These are phyloP conservation scores for Aselliscus stoliczkanus DNA, from an alignment of 2,797 vertebrate species.

Conservation along the genomic window DNA sequence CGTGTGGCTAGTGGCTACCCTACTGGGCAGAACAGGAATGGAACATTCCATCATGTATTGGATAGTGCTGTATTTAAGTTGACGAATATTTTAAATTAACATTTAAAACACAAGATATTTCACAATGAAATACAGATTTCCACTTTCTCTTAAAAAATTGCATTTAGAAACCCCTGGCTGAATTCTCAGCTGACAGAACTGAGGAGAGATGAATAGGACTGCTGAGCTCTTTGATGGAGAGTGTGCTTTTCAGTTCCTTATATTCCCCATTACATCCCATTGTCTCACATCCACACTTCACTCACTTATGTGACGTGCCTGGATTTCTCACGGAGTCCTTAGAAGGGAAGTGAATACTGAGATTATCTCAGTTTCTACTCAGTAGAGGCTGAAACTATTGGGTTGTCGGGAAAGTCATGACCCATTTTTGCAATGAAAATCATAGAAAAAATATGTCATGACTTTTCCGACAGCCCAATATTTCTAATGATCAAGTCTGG, in stretches of 20 bases:
- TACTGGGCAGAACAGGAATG: not conserved
- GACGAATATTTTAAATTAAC: not conserved
- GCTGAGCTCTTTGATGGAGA: not conserved
- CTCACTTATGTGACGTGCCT: not conserved
- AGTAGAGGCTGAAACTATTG: not conserved
- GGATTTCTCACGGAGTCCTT: not conserved
- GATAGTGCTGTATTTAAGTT: not conserved
- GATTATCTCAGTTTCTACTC: not conserved
- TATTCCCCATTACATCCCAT: not conserved
- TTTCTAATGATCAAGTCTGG: not conserved
- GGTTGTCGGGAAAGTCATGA: too few relatives aligned
- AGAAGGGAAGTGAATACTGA: not conserved
- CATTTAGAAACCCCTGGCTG: not conserved
- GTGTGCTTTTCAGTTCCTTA: not conserved
- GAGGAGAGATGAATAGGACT: accelerated
- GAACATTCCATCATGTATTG: not conserved
- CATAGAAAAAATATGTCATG: too few relatives aligned
- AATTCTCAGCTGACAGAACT: not conserved
- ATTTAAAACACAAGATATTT: not conserved
- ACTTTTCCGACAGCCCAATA: too few relatives aligned
- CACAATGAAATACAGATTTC: not conserved
- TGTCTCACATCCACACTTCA: not conserved
- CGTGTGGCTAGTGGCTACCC: not conserved
- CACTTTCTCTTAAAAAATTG: not conserved
- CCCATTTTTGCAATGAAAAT: too few relatives aligned